Conservation (phyloP, 2,888 invertebrate species). For the Tiphia femorata region DNA sequence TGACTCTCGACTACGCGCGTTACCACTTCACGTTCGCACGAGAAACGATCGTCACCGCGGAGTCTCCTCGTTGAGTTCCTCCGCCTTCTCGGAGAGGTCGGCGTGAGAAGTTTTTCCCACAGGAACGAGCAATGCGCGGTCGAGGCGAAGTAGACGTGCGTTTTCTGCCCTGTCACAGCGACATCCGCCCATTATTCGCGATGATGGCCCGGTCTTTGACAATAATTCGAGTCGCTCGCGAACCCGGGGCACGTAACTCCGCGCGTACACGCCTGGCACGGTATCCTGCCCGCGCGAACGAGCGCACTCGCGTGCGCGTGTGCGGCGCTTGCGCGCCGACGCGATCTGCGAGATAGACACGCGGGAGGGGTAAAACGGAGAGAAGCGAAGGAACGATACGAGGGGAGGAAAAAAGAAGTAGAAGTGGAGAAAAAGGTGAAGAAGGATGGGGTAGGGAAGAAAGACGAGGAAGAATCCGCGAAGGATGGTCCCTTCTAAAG, state of each 20-base stretch:
- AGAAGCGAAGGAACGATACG: neutral
- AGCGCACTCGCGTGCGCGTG: conserved; percentile 8
- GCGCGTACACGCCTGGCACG: conserved; percentile 3
- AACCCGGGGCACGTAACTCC: conserved; percentile 33
- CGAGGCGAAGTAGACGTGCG: conserved; percentile 6
- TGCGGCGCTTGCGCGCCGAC: conserved; percentile 3
- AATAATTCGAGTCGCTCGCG: conserved; percentile 46
- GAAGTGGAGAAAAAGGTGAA: conserved; percentile 3
- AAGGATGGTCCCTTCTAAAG: too few species aligned
- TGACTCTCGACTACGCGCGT: too few species aligned
- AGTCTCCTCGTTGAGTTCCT: neutral
- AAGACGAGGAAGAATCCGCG: conserved; percentile 11
- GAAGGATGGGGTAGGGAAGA: neutral
- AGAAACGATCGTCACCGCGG: conserved; percentile 35
- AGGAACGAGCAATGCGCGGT: conserved; percentile 17
- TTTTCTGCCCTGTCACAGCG: conserved; percentile 48
- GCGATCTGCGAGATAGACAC: too few species aligned
- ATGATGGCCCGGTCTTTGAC: conserved; percentile 45
- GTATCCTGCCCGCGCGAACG: too few species aligned
- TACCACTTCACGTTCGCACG: conserved; percentile 22
- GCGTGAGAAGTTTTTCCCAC: conserved; percentile 44
- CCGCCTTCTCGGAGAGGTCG: neutral
- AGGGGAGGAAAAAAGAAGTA: conserved; percentile 17
- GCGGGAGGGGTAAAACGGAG: too few species aligned
- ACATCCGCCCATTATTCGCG: conserved; percentile 55